Base-by-base conservation (phyloP, 37 sponge, comb jelly and placozoan species). In the Tethya wilhelma region DNA sequence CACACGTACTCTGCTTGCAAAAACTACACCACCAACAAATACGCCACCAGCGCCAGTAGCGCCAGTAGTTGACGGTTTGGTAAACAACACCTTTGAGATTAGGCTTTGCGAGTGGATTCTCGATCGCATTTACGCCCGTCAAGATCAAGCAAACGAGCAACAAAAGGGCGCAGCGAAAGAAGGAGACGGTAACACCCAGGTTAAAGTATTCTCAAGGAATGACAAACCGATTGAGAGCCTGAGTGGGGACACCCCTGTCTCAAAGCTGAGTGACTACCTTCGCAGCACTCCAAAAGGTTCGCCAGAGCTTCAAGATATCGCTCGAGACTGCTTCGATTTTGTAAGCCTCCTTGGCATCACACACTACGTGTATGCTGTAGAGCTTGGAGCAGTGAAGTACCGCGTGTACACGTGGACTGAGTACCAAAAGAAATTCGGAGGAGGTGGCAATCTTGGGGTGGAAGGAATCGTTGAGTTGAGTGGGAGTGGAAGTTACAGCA, bases 341-440 rank as follows among this genome's bases (percentile, higher is more conserved):
- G 80, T 90, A 4, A 4, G 39, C 0, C 36, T 53, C 55, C 81
- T 85, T 28, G 64, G 80, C 59, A 75, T 90, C 64, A 90, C 90
- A 11, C 90, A 90, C 69, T 90, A 85, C 38, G 90, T 90, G 40
- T 67, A 71, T 37, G 32, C 81, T 8, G 64, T 90, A 9, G 77
- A 81, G 4, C 69, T 90, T 23, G 90, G 90, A 17, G 90, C 90
- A 38, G 34, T 75, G 12, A 67, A 90, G 64, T 90, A 80, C 63
- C 41, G 65, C 28, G 82, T 85, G 1, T 41, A 85, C 12, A 83
- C 76, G 44, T 81, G 85, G 63, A 46, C 60, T 4, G 90, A 90
- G 58, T 84, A 81, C 45, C 77, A 66, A 6, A 32, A 56, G 19
- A 63, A 28, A 28, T 32, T 75, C 17, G 45, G 67, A 38, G 60